Base-by-base conservation (phyloP, 2,113 vertebrate genomes). In the Epinephelus cyanopodus region DNA sequence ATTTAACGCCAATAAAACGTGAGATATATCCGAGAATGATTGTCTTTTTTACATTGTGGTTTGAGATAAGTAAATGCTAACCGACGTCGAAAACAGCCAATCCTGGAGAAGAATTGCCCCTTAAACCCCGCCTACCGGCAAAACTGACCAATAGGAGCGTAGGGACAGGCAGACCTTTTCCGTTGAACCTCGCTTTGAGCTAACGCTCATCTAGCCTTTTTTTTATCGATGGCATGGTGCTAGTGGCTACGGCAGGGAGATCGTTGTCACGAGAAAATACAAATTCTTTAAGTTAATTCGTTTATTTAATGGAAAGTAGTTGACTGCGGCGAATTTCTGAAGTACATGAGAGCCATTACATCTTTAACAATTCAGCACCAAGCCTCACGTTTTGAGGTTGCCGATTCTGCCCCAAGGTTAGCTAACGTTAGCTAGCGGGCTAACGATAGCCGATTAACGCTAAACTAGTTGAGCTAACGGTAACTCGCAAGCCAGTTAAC, bases 151-250 rank as follows among this genome's bases (percentile, higher is more conserved):
- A 94, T 90, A 9, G 47, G 27, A 37, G 11, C 13, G n/a, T 65
- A n/a, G 50, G 6, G 87, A 76, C 23, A 25, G 14, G 3, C 42
- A 9, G 15, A 2, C 74, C 54, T 77, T 85, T 90, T 91, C 90
- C 92, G 90, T 74, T 89, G 77, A 68, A 25, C 63, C 66, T 83
- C 77, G 60, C 74, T 91, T 81, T 82, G 56, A 79, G 91, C 90
- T 90, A 93, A 69, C 87, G 75, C 82, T 89, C 62, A 14, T 70
- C 69, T 82, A 84, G 79, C 72, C 80, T 85, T 80, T 89, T 92
- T 91, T 94, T 91, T 77, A 83, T 93, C 89, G 89, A 89, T 92
- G 91, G 92, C 91, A 90, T 93, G 92, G 89, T 90, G 91, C 88
- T 91, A 88, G 71, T 18, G 76, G 66, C 68, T 79, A 74, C 91